phyloP scores from a whole-genome alignment of 92 coral and sea anemone species.

The Parazoanthus swiftii region DNA sequence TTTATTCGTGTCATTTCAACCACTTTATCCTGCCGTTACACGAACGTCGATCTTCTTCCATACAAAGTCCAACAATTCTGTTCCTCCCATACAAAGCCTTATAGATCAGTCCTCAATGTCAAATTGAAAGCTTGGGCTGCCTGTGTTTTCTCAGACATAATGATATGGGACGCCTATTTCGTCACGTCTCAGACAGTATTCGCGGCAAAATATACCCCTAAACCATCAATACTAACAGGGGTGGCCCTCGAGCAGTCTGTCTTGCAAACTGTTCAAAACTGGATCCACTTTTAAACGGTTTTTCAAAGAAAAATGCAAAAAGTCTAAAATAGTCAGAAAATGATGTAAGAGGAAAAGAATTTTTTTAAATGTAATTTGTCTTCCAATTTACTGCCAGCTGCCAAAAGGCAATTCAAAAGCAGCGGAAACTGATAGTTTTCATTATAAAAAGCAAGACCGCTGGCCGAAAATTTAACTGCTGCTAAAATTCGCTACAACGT shows the following conservation, averaged over 20 bases:
- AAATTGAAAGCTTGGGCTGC: no score
- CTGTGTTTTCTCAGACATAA: slow-evolving; percentile 29
- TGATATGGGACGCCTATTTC: slow-evolving; percentile 25
- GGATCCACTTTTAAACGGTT: slow-evolving; percentile 9
- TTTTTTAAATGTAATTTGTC: slow-evolving; percentile 1
- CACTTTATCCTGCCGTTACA: no score
- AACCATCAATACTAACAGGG: slow-evolving; percentile 8
- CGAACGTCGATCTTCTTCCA: no score
- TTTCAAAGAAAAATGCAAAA: slow-evolving; percentile 6
- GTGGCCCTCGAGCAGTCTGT: neutral
- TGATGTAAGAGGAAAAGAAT: slow-evolving; percentile 35
- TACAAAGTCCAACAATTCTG: no score
- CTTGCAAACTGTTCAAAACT: neutral
- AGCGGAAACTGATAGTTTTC: slow-evolving; percentile 23
- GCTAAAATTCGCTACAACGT: neutral
- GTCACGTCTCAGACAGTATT: slow-evolving; percentile 30
- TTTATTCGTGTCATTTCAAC: no score
- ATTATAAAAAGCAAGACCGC: neutral
- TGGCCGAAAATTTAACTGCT: neutral
- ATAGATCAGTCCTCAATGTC: no score
- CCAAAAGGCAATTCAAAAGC: neutral
- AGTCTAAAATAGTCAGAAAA: slow-evolving; percentile 7
- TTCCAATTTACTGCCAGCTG: slow-evolving; percentile 29
- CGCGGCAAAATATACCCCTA: slow-evolving; percentile 2
- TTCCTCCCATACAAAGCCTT: no score